Conservation (phyloP, 2,797 vertebrate genomes). For the Acanthiza pusilla region DNA sequence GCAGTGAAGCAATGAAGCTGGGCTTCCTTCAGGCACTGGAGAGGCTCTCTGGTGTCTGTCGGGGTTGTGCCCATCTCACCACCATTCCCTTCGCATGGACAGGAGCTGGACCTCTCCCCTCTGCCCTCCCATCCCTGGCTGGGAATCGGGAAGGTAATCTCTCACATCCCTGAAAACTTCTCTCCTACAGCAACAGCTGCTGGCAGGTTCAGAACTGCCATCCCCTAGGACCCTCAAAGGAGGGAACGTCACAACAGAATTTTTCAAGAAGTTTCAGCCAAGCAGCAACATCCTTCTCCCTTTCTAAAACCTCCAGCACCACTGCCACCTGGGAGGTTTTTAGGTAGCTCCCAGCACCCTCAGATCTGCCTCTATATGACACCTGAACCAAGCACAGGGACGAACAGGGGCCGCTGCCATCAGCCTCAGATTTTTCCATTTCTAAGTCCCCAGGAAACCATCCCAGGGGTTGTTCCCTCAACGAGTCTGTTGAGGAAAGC, state of each 20-base stretch:
- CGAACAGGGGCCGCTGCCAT: fast-evolving
- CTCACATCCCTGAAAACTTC: background rate
- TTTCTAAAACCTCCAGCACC: background rate
- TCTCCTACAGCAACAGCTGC: background rate
- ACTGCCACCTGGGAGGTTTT: background rate
- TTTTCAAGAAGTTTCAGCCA: background rate
- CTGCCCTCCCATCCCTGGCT: background rate
- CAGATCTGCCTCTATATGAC: fast-evolving
- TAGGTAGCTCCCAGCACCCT: background rate
- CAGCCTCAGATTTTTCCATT: fast-evolving
- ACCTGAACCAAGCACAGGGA: background rate
- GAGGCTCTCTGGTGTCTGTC: background rate
- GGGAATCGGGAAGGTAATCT: fast-evolving
- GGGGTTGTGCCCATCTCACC: fast-evolving
- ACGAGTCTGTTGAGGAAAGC: background rate
- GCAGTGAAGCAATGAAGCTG: background rate
- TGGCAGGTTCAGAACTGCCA: background rate
- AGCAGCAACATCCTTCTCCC: background rate
- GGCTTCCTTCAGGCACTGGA: background rate
- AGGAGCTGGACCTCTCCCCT: background rate
- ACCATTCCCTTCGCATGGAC: fast-evolving
- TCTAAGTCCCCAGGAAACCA: fast-evolving
- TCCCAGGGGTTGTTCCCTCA: background rate
- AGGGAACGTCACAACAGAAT: background rate
- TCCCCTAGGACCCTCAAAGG: background rate